Conservation (phyloP, 2,113 vertebrate genomes). For the Apus apus region DNA sequence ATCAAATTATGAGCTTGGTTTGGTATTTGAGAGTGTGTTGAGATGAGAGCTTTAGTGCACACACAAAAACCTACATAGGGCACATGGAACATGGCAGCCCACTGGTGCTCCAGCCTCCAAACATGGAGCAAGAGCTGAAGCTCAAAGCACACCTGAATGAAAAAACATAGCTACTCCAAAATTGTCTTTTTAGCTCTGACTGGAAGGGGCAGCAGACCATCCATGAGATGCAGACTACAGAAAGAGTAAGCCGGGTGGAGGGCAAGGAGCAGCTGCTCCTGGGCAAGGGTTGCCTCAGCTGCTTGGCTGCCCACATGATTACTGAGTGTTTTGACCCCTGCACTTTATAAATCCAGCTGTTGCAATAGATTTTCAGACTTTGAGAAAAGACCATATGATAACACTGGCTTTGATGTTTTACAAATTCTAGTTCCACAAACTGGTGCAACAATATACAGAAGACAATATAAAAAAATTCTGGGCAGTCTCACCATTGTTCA, state of each 20-base stretch:
- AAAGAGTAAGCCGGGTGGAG: neutral
- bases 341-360: neutral
- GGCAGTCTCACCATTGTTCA: neutral
- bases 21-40: accelerated
- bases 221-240: accelerated
- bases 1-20: neutral
- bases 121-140: neutral
- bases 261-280: accelerated
- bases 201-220: neutral
- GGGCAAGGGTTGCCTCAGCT: neutral
- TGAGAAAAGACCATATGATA: neutral
- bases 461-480: accelerated
- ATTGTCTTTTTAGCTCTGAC: neutral
- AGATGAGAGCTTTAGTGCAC: accelerated
- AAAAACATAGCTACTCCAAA: neutral
- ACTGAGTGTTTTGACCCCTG: neutral
- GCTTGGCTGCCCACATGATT: neutral
- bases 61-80: accelerated
- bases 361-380: neutral
- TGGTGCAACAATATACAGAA: neutral
- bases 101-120: neutral
- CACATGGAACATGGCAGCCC: accelerated
- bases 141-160: neutral
- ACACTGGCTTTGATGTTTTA: neutral
- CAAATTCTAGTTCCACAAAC: neutral